Base-by-base conservation (phyloP, 1,140 invertebrate species). In the Drosophila erecta region DNA sequence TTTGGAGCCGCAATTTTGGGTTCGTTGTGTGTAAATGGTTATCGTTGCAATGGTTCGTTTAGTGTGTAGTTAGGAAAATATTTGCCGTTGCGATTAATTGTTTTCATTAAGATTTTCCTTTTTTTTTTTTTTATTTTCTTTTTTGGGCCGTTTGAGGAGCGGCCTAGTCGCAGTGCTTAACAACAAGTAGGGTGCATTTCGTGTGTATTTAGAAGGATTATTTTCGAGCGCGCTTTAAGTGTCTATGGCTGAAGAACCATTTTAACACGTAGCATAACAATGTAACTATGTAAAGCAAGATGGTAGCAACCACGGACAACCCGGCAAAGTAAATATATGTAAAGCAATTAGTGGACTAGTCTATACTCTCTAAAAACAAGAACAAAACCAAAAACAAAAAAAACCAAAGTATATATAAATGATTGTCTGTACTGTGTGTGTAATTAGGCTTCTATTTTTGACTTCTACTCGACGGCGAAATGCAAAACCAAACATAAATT, bases 271-370 rank as follows among this genome's bases (percentile, higher is more conserved):
- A 83, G 75, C 65, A 87, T 87, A 79, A 55, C 75, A 81, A 75
- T 87, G 64, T 81, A 85, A 77, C 77, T 74, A 75, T 85, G 74
- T 85, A 66, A 81, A 86, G 73, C 41, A 62, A 66, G 12, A 70
- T 53, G 77, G 51, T 69, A 55, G 44, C 40, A 50, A 44, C 20
- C 51, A 51, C 41, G 49, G 73, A 64, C 17, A 57, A 54, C 67
- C 40, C 55, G 69, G 83, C 83, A 86, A 87, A 76, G 83, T 86
- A 86, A 87, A 86, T 86, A 86, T 35, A 55, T 86, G 83, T 86
- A 86, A 86, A 86, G 83, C 83, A 86, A 86, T 67, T 81, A 85
- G 81, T 47, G 76, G 74, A 49, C 40, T 81, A 87, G 79, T 70
- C 67, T 70, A 70, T 70, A 67, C 44, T 33, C 69, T 56, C 41